Base-by-base conservation (phyloP, 2,797 vertebrate species). In the Brachyalestes nurse region DNA sequence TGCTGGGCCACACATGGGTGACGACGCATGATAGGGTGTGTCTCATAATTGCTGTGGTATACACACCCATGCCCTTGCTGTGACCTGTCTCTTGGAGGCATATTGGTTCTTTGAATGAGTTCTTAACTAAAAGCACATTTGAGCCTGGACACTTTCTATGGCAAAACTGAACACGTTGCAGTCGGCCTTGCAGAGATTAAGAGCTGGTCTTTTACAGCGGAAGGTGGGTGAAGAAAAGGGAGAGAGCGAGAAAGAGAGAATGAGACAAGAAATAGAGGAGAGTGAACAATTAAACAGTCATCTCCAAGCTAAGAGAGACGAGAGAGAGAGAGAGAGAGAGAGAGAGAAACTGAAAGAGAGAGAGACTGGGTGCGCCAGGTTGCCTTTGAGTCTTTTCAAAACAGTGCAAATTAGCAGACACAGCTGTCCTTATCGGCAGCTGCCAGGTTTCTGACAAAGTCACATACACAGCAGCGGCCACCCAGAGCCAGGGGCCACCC, bases 311-410 rank as follows among this genome's bases (percentile, higher is more conserved):
- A 81, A 80, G 70, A 89, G 90, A 40, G 65, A 64, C 62, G 9
- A 77, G 74, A 82, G 85, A 80, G 85, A 71, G 79, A 19, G 78
- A 85, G 57, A 9, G 57, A 5, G 53, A n/a, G n/a, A 25, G n/a
- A 60, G 57, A 12, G 57, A 23, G 23, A 61, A 12, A 34, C 4
- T 1, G 13, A 38, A 19, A 66, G 38, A 42, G 6, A 42, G 38
- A 19, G 38, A 42, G 38, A 12, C 8, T 88, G 88, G 86, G 92
- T 88, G 88, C 86, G 69, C 80, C 86, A 80, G 81, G 80, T 86
- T 88, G 86, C 89, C 79, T 88, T 86, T 81, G 86, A 88, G 82
- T 83, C 85, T 83, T 83, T 90, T 88, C 75, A 90, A 85, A 90
- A 88, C 87, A 88, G 66, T 86, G 82, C 82, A 83, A 88, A 90